Conservation (phyloP, 2,888 invertebrate species). For the Lordiphosa fenestrarum region DNA sequence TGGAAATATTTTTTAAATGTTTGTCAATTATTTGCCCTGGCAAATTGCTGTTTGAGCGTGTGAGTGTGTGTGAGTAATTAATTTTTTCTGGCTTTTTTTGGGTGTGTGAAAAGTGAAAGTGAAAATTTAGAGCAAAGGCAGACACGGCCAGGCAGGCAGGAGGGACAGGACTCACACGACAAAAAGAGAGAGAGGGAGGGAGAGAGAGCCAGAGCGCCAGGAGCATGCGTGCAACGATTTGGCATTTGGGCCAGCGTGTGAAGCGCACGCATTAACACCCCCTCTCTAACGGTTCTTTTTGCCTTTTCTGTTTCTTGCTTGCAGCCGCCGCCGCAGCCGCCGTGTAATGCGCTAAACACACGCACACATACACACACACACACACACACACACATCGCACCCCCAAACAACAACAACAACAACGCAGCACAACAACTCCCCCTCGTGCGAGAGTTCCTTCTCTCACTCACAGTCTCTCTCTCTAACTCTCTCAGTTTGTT, state of each 20-base stretch:
- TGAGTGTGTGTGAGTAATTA: constrained; percentile 29
- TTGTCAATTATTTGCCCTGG: constrained; percentile 2
- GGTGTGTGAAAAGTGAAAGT: constrained; percentile 79
- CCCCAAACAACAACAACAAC: constrained; percentile 22
- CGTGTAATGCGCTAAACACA: constrained; percentile 13
- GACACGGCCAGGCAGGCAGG: constrained; percentile 8
- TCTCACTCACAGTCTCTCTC: constrained; percentile 9
- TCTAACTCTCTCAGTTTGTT: constrained; percentile 18
- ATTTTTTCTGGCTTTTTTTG: constrained; percentile 45
- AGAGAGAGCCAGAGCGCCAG: constrained; percentile 12
- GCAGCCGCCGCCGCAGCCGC: constrained; percentile 17
- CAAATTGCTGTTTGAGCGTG: constrained; percentile 1
- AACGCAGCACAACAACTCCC: constrained; percentile 19
- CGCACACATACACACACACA: constrained; percentile 22
- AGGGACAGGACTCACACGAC: constrained; percentile 17
- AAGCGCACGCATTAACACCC: constrained; percentile 58
- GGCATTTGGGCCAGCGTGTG: constrained; percentile 59
- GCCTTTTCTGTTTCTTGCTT: constrained; percentile 10
- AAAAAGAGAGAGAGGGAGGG: constrained; percentile 11
- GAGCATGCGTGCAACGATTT: constrained; percentile 43
- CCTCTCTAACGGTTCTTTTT: constrained; percentile 26
- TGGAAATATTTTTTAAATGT: not conserved
- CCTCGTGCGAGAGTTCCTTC: constrained; percentile 1
- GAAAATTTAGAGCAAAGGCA: constrained; percentile 71
- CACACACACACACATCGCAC: constrained; percentile 19